These are phyloP conservation scores for Callipepla californica DNA, from an alignment of 2,113 vertebrate genomes.

Conservation along the genomic window DNA sequence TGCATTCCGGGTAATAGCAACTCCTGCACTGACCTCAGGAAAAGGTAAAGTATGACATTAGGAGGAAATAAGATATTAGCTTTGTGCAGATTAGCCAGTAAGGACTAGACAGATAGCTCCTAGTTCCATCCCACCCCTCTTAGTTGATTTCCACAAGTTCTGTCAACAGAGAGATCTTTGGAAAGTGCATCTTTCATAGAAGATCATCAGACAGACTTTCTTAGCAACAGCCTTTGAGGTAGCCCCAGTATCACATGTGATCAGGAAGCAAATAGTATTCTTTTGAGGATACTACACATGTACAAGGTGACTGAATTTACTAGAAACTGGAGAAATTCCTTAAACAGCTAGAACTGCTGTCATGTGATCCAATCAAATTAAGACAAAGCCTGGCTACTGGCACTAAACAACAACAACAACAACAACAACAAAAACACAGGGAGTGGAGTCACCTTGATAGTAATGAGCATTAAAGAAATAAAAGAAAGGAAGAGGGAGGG, in stretches of 20 bases:
- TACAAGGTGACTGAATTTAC: background rate
- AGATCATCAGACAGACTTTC: background rate
- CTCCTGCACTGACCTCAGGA: background rate
- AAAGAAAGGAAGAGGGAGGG: background rate
- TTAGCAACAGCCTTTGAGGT: background rate
- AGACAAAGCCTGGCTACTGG: background rate
- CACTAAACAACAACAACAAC: background rate
- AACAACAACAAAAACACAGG: background rate
- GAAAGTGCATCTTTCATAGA: rapidly evolving
- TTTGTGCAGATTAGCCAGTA: background rate
- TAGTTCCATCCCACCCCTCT: background rate
- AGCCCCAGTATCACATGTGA: background rate
- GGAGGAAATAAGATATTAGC: background rate
- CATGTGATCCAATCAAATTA: background rate
- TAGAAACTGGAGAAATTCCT: background rate
- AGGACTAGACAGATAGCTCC: background rate
- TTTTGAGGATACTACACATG: background rate
- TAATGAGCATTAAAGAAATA: background rate
- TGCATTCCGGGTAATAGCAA: background rate
- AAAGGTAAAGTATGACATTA: background rate
- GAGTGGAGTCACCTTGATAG: background rate
- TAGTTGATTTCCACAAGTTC: background rate
- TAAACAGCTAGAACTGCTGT: background rate
- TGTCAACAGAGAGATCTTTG: background rate
- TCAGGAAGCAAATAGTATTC: background rate